Conservation (phyloP, 2,797 vertebrate species). For the Pteropus rufus region DNA sequence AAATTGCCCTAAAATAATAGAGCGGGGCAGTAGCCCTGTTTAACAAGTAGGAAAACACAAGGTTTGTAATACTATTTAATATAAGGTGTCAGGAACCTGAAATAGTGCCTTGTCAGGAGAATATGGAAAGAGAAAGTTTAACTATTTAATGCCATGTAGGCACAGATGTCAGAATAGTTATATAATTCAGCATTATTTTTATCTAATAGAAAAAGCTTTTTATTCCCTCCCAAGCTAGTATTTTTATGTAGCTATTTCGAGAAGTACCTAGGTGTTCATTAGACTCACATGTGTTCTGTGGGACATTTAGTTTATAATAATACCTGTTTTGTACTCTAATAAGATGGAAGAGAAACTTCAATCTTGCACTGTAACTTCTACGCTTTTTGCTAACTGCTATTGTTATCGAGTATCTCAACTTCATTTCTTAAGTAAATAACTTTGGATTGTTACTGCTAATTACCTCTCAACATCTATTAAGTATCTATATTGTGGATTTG, state of each 20-base stretch:
- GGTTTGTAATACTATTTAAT: background rate
- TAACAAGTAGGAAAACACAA: background rate
- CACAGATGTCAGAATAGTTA: background rate
- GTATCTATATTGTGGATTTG: background rate
- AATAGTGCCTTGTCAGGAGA: background rate
- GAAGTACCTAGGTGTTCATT: background rate
- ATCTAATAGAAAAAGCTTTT: background rate
- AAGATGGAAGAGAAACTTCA: background rate
- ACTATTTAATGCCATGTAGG: background rate
- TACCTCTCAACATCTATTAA: conserved; percentile 9
- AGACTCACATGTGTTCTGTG: background rate
- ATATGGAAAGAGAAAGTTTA: background rate
- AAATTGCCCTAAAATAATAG: background rate
- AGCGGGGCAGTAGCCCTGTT: background rate
- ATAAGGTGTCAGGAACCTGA: background rate
- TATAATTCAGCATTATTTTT: background rate
- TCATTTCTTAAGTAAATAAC: conserved; percentile 42
- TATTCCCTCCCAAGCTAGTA: background rate
- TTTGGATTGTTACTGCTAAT: conserved; percentile 27
- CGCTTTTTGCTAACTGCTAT: background rate
- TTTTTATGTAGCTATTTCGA: background rate
- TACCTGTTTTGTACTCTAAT: background rate
- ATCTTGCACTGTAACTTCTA: background rate
- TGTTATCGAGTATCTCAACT: background rate
- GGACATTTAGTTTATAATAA: background rate